These are phyloP conservation scores for Amblyteles armatorius DNA, from an alignment of 2,888 invertebrate species.

Conservation along the genomic window DNA sequence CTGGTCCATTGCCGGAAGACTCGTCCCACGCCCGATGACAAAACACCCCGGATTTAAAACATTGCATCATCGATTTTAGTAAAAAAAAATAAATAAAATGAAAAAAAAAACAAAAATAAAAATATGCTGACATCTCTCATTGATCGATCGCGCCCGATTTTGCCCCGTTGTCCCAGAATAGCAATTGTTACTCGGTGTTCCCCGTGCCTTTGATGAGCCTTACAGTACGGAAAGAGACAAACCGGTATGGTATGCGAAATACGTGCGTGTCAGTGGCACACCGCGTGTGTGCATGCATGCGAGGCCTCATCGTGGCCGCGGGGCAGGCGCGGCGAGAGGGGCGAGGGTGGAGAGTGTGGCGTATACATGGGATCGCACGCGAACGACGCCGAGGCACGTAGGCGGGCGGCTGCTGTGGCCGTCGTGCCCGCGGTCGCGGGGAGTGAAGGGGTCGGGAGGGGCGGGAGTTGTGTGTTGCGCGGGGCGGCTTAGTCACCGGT, in stretches of 20 bases:
- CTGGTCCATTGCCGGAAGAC: too few relatives aligned
- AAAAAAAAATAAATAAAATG: neutral
- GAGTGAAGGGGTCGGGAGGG: constrained; percentile 24
- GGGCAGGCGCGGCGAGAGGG: constrained; percentile 33
- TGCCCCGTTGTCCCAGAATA: neutral
- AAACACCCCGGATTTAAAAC: too few relatives aligned
- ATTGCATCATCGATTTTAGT: neutral
- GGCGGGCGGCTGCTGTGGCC: constrained; percentile 55
- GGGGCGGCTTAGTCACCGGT: constrained; percentile 71
- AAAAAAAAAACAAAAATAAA: neutral
- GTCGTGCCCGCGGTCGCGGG: constrained; percentile 17
- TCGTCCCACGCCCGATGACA: too few relatives aligned
- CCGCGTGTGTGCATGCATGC: constrained; percentile 60
- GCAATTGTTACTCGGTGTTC: neutral
- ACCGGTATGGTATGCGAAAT: constrained; percentile 41
- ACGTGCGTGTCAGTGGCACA: constrained; percentile 64
- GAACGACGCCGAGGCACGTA: constrained; percentile 50
- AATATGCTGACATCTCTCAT: too few relatives aligned
- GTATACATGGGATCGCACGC: constrained; percentile 21
- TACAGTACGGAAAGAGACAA: constrained; percentile 23
- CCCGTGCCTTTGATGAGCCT: constrained; percentile 6
- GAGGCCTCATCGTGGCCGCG: constrained; percentile 6
- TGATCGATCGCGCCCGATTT: too few relatives aligned
- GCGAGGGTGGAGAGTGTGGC: neutral
- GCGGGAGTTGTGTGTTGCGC: constrained; percentile 48